Percentiles rank a stretch among this genome's conserved stretches.
These are phyloP conservation scores for Agapornis roseicollis DNA, from an alignment of 2,113 vertebrate species.

Conservation along the genomic window DNA sequence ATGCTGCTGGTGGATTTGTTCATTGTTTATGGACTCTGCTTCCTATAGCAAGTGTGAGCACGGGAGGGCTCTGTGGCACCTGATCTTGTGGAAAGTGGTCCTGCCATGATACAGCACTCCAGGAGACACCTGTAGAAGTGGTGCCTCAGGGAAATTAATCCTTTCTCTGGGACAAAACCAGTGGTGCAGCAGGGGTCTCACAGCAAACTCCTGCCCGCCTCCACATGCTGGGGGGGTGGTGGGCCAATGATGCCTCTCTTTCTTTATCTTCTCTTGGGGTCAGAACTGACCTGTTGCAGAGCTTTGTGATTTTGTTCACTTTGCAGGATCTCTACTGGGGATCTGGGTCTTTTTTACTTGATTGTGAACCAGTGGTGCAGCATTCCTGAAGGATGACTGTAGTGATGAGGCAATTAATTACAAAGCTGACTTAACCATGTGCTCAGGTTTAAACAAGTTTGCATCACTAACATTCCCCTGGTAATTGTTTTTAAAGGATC, in stretches of 20 bases:
- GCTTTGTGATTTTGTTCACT: neutral
- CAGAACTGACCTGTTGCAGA: neutral
- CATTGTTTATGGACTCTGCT: accelerated
- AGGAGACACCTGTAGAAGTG: neutral
- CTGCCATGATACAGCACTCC: neutral
- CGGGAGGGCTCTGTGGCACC: neutral
- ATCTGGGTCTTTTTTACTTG: neutral
- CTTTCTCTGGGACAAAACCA: neutral
- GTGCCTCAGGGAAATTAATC: neutral
- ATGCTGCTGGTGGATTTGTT: neutral
- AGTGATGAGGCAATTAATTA: conserved; percentile 67
- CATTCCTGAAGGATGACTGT: conserved; percentile 61
- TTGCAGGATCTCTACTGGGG: neutral
- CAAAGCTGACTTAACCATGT: conserved; percentile 36
- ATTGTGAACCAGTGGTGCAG: neutral
- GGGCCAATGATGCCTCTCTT: accelerated
- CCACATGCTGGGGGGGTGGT: accelerated
- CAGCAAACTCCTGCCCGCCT: accelerated
- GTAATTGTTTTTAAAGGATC: conserved; percentile 39
- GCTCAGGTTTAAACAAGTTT: conserved; percentile 68
- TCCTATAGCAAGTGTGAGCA: neutral
- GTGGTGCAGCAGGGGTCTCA: accelerated
- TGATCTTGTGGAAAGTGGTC: neutral
- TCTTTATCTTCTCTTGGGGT: neutral
- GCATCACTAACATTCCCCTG: conserved; percentile 41